A percentile compares a stretch with the other conserved stretches of the same genome.
Conservation (phyloP, 2,888 invertebrate genomes). For the Steromphala cineraria region DNA sequence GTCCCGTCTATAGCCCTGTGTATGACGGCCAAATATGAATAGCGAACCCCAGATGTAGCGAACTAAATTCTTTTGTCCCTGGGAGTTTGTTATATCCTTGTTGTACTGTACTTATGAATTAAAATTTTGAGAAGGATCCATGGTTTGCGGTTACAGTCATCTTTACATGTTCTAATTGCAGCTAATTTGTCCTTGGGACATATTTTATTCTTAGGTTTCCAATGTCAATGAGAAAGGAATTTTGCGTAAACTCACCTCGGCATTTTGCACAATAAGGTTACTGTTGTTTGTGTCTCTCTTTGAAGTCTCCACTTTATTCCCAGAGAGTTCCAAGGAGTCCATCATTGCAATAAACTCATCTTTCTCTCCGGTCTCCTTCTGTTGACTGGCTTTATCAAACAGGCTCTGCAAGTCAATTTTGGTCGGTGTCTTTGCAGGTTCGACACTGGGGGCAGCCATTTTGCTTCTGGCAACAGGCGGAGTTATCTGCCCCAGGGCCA, state of each 20-base stretch:
- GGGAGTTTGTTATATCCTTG: too few relatives aligned
- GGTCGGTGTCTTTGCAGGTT: neutral
- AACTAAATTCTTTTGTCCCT: too few relatives aligned
- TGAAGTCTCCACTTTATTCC: constrained; percentile 20
- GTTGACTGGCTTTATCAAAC: constrained; percentile 28
- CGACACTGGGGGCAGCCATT: neutral
- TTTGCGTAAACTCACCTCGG: neutral
- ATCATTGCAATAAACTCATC: constrained; percentile 55
- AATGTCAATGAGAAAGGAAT: too few relatives aligned
- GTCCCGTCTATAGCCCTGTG: too few relatives aligned
- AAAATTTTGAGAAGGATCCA: too few relatives aligned
- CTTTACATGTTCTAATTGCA: too few relatives aligned
- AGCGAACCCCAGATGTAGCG: too few relatives aligned
- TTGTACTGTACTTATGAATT: too few relatives aligned
- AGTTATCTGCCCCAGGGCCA: constrained; percentile 50
- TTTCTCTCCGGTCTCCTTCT: constrained; percentile 34
- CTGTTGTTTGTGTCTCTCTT: neutral
- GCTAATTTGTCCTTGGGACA: too few relatives aligned
- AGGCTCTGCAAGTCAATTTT: constrained; percentile 48
- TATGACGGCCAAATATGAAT: too few relatives aligned
- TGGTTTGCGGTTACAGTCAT: too few relatives aligned
- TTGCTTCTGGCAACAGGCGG: constrained; percentile 22
- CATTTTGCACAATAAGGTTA: neutral
- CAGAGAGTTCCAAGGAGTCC: constrained; percentile 42
- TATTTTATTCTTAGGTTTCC: too few relatives aligned